Evolutionary conservation across 2,888 invertebrate genomes (phyloP), one percentile per base, ranked within the genome.

Genomic region (Hypsopygia costalis): DNA sequence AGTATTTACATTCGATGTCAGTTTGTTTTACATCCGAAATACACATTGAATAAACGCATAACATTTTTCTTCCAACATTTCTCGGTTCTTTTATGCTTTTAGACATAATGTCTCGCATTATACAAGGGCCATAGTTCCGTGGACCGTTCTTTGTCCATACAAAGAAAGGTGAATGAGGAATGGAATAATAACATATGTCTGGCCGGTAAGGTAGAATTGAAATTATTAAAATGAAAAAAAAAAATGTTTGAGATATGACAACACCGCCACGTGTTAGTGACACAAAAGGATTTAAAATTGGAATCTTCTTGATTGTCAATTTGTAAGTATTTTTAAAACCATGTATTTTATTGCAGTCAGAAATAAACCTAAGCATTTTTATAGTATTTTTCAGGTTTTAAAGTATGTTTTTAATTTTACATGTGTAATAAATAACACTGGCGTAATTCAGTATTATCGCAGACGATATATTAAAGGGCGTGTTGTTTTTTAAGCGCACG

Each of bases 1-100:
- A 80, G 79, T 88, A 86, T 87, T 88, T 87, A 87, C 83, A 85
- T 86, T 85, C 78, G 76, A 80, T 81, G 87, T 86, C 85, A 88
- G 87, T 86, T 86, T 87, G 86, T 87, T 87, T 86, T 86, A 85
- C 83, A 81, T 81, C 77, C 78, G 70, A 81, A 85, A 83, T 78
- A 81, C 75, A 72, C 76, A 76, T 78, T 82, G 80, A 83, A 85
- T 81, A 70, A 76, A 73, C 72, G 79, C 76, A 75, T 74, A 82
- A 75, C 79, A 82, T 80, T 71, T 78, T 82, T 82, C 80, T 76
- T 74, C 73, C 62, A 71, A 69, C 75, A 77, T 82, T 66, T 77
- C 70, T 70, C 62, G 58, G 74, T 69, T 66, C 75, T 67, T 79
- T 81, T 78, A 76, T 79, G 64, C 68, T 69, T 74, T 71, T 61